These are phyloP conservation scores for Poecilobothrus nobilitatus DNA, from an alignment of 2,888 invertebrate species.

Conservation along the genomic window DNA sequence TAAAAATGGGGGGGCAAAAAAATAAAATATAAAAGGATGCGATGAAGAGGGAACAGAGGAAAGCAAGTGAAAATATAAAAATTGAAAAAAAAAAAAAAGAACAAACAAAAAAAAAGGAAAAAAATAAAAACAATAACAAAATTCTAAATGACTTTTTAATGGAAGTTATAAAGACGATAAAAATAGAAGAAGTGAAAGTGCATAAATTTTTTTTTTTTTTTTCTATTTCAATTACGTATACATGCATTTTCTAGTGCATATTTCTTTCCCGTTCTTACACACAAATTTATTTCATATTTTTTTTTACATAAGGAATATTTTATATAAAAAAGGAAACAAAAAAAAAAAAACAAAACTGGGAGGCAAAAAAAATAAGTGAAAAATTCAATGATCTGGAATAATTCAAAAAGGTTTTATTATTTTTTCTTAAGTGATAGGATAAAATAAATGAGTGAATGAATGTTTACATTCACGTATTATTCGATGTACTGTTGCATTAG, in stretches of 20 bases:
- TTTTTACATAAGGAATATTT: too few relatives aligned
- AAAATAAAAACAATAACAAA: not conserved
- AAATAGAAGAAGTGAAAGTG: not conserved
- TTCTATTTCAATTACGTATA: not conserved
- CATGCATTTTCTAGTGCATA: not conserved
- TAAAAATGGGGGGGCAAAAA: too few relatives aligned
- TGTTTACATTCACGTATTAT: too few relatives aligned
- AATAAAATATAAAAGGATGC: too few relatives aligned
- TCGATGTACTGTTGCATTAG: too few relatives aligned
- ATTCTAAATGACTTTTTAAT: not conserved
- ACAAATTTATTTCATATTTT: not conserved
- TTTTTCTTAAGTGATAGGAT: not conserved
- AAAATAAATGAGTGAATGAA: not conserved
- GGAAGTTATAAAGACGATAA: not conserved
- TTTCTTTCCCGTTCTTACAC: not conserved
- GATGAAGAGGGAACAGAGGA: too few relatives aligned
- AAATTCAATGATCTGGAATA: conserved; percentile 1
- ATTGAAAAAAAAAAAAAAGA: too few relatives aligned
- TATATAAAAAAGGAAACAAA: not conserved
- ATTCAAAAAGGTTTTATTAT: not conserved
- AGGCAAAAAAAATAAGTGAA: too few relatives aligned
- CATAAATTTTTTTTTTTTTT: not conserved
- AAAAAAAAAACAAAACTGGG: not conserved
- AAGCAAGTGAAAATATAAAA: too few relatives aligned
- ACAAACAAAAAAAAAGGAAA: too few relatives aligned